These are phyloP conservation scores for Lasioglossum morio DNA, from an alignment of 2,888 invertebrate genomes.

Conservation along the genomic window DNA sequence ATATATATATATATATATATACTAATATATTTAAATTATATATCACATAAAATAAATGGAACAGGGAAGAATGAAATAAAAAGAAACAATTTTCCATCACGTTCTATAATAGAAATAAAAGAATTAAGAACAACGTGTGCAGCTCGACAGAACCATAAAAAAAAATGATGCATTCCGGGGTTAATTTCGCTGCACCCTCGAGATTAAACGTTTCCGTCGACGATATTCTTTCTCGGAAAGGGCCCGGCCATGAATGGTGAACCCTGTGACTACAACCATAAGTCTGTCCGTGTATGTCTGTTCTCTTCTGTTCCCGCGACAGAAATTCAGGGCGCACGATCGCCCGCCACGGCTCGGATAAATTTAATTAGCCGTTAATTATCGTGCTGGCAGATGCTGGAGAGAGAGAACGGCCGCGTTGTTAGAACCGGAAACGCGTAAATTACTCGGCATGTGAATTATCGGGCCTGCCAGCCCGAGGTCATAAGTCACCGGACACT, in stretches of 20 bases:
- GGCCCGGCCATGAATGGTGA: not conserved
- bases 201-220: conserved; percentile 64
- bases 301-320: not conserved
- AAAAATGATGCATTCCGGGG: not conserved
- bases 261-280: conserved; percentile 8
- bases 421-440: conserved; percentile 8
- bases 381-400: conserved; percentile 1
- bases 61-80: not conserved
- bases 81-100: not conserved
- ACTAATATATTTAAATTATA: too few species aligned
- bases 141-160: not conserved
- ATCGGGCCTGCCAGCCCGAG: not conserved
- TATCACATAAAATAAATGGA: not conserved
- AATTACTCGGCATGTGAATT: conserved; percentile 1
- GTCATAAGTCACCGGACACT: conserved; percentile 7
- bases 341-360: conserved; percentile 28
- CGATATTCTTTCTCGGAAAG: conserved; percentile 26
- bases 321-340: conserved; percentile 37
- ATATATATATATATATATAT: too few species aligned
- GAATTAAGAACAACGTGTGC: not conserved
- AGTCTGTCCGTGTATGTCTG: conserved; percentile 20
- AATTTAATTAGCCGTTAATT: conserved; percentile 52
- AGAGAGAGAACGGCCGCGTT: conserved; percentile 2
- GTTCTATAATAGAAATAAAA: not conserved
- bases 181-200: conserved; percentile 10